phyloP scores from a whole-genome alignment of 2,888 invertebrate genomes.

The Caenorhabditis panamensis region DNA sequence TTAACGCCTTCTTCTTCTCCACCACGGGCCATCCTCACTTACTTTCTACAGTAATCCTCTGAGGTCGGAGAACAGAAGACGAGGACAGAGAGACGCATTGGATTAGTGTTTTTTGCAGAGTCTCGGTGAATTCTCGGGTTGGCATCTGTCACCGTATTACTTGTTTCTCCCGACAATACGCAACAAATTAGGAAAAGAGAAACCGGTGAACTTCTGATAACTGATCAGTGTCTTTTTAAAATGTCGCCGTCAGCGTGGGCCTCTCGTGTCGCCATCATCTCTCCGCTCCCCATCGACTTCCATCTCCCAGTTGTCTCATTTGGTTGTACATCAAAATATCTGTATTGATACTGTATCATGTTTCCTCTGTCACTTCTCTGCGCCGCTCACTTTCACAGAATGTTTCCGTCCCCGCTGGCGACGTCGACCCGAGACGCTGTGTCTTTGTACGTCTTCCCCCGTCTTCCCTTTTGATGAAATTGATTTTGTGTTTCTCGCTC shows the following conservation, averaged over 20 bases:
- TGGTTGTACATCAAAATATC: conserved; percentile 44
- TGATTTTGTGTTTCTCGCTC: conserved; percentile 22
- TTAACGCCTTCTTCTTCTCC: background rate
- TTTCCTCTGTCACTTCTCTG: conserved; percentile 4
- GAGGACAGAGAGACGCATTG: background rate
- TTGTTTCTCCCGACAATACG: background rate
- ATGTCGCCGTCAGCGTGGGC: conserved; percentile 7
- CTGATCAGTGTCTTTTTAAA: conserved; percentile 4
- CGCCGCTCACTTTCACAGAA: background rate
- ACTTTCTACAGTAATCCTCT: conserved; percentile 2
- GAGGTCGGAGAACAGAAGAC: conserved; percentile 1
- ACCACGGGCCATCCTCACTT: background rate
- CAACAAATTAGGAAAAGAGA: conserved; percentile 2
- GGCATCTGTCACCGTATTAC: background rate
- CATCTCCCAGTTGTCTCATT: conserved; percentile 24
- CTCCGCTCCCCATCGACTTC: background rate
- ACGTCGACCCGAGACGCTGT: background rate
- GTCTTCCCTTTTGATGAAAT: conserved; percentile 26
- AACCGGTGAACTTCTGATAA: background rate
- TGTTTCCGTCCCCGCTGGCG: conserved; percentile 1
- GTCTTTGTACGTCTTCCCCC: conserved; percentile 16
- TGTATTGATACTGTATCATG: conserved; percentile 51
- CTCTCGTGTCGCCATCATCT: background rate
- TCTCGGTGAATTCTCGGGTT: background rate
- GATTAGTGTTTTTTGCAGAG: conserved; percentile 11